Evolutionary conservation across 2,113 vertebrate species (phyloP).

Genomic region (Dissostichus mawsoni): DNA sequence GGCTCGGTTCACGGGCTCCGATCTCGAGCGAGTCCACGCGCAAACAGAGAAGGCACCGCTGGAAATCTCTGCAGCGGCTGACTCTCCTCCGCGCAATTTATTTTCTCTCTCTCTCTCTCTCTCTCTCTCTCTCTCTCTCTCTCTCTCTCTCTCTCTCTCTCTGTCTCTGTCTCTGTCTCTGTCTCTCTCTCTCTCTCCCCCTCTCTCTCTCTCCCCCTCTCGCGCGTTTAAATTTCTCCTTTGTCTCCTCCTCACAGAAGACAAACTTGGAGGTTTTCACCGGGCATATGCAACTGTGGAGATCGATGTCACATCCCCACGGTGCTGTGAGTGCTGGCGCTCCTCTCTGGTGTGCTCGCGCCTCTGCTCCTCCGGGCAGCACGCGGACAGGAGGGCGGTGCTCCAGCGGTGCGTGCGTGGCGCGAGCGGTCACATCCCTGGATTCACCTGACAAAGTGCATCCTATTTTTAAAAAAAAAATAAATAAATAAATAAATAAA

Average conservation of each 20-base stretch:
- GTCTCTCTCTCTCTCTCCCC: too few relatives aligned
- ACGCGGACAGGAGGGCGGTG: slow-evolving; percentile 67
- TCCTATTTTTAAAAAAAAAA: neutral
- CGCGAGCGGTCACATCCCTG: slow-evolving; percentile 40
- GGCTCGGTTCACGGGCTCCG: slow-evolving; percentile 30
- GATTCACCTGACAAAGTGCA: slow-evolving; percentile 59
- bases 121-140: too few relatives aligned
- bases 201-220: neutral
- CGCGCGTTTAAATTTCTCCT: neutral
- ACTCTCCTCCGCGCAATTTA: neutral
- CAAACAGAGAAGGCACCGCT: neutral
- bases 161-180: too few relatives aligned
- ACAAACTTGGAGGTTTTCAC: slow-evolving; percentile 40
- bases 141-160: too few relatives aligned
- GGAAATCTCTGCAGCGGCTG: slow-evolving; percentile 31
- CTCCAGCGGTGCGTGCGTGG: slow-evolving; percentile 72
- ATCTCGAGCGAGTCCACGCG: neutral
- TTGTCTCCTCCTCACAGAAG: neutral
- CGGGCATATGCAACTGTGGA: slow-evolving; percentile 28
- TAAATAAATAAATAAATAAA: neutral
- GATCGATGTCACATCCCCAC: slow-evolving; percentile 31
- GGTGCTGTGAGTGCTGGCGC: slow-evolving; percentile 6
- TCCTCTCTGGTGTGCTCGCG: slow-evolving; percentile 34
- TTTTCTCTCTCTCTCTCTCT: neutral
- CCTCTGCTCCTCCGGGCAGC: slow-evolving; percentile 50